Conservation (phyloP, 2,888 invertebrate species). For the Cephus rjabovi region DNA sequence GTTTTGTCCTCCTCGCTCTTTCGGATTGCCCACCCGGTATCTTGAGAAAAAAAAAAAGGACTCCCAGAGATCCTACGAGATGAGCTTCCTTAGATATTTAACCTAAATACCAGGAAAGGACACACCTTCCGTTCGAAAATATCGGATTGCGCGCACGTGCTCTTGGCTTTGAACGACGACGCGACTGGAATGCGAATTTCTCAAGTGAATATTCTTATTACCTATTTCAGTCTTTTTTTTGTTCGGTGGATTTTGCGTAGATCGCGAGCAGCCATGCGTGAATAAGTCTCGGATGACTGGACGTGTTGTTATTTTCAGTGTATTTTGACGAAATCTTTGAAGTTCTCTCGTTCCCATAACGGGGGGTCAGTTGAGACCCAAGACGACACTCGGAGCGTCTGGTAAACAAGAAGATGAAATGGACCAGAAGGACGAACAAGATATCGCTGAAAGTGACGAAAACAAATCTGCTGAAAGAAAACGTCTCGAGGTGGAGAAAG, state of each 20-base stretch:
- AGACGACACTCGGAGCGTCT: neutral
- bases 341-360: neutral
- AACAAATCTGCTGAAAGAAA: constrained; percentile 40
- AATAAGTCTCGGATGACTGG: neutral
- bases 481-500: neutral
- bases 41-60: neutral
- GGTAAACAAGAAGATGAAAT: neutral
- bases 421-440: neutral
- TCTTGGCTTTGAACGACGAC: neutral
- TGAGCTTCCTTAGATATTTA: neutral
- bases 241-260: neutral
- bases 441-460: constrained; percentile 27
- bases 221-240: neutral
- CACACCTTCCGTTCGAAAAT: neutral
- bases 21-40: neutral
- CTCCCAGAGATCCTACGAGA: neutral
- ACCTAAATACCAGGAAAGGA: neutral
- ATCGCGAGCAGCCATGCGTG: neutral
- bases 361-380: neutral
- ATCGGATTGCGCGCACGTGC: neutral
- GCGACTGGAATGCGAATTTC: neutral
- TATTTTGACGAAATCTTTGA: neutral
- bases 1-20: constrained; percentile 38
- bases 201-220: neutral
- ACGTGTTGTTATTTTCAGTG: neutral